phyloP scores from a whole-genome alignment of 2,797 vertebrate species.

The Pangasius krempfi region DNA sequence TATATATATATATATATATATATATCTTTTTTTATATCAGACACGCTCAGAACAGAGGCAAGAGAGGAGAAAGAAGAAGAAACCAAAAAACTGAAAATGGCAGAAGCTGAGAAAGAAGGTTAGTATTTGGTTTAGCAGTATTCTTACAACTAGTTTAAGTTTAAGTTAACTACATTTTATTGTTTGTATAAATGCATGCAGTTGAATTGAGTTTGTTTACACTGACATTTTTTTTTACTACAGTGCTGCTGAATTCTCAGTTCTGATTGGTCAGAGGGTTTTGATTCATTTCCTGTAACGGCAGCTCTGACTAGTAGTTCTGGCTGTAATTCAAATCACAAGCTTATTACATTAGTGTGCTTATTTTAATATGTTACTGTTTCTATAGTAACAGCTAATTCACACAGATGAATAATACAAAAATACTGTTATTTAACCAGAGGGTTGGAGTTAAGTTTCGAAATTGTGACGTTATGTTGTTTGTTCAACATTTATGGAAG shows the following conservation, averaged over 20 bases:
- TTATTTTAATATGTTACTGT: not conserved
- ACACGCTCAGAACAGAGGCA: slow-evolving; percentile 32
- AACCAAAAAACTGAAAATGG: slow-evolving; percentile 29
- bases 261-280: not conserved
- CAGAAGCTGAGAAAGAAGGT: slow-evolving; percentile 53
- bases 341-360: not conserved
- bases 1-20: too few relatives aligned
- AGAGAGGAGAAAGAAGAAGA: slow-evolving; percentile 34
- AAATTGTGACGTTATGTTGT: not conserved
- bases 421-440: too few relatives aligned
- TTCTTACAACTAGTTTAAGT: too few relatives aligned
- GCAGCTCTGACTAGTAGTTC: too few relatives aligned
- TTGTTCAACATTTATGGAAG: not conserved
- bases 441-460: too few relatives aligned
- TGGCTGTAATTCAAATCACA: not conserved
- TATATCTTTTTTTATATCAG: not conserved
- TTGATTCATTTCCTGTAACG: too few relatives aligned
- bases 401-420: not conserved
- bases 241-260: not conserved
- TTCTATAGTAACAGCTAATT: not conserved
- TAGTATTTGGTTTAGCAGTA: not conserved
- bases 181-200: not conserved
- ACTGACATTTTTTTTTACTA: not conserved
- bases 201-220: not conserved
- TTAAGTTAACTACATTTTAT: not conserved